Conservation (phyloP, 2,797 vertebrate species). For the Cygnus olor region DNA sequence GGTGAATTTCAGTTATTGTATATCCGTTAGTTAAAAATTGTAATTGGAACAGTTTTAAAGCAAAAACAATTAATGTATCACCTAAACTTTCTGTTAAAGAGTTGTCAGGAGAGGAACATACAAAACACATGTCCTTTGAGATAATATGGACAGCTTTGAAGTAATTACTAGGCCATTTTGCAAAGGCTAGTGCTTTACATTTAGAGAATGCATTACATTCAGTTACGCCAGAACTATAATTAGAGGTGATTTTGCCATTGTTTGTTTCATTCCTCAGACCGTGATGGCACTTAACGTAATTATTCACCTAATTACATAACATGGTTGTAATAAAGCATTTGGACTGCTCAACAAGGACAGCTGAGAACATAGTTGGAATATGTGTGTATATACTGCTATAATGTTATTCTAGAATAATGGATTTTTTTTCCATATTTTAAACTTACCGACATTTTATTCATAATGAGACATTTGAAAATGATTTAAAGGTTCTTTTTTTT, state of each 20-base stretch:
- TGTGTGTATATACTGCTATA: neutral
- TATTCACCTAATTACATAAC: constrained; percentile 26
- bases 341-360: neutral
- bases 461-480: neutral
- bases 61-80: neutral
- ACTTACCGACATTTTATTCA: neutral
- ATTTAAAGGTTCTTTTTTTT: neutral
- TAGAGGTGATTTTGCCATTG: constrained; percentile 50
- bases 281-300: constrained; percentile 37
- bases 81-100: neutral
- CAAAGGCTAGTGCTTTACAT: neutral
- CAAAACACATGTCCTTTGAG: neutral
- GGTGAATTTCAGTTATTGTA: neutral
- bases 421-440: neutral
- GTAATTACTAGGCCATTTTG: neutral
- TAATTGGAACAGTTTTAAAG: neutral
- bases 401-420: neutral
- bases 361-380: neutral
- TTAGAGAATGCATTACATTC: constrained; percentile 14
- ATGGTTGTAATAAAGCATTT: neutral
- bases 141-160: neutral
- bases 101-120: neutral
- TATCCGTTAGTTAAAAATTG: neutral
- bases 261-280: constrained; percentile 40
- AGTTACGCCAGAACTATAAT: neutral